A percentile compares a stretch with the other conserved stretches of the same genome.
Evolutionary conservation across 2,888 invertebrate species (phyloP).

Genomic region (Reticulitermes lucifugus): DNA sequence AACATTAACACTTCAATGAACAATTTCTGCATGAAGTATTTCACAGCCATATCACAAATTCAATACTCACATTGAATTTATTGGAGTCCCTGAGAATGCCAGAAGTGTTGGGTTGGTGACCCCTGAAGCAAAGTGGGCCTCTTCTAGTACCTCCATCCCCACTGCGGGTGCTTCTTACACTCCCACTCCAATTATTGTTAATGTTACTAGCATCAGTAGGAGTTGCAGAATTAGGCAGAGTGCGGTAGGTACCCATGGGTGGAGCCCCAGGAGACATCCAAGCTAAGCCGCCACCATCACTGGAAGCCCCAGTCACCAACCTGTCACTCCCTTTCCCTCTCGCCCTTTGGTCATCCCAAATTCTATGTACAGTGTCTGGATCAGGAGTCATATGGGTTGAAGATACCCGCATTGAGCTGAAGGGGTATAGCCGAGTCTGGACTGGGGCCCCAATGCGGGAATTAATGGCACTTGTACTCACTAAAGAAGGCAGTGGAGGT

Average conservation of each 20-base stretch:
- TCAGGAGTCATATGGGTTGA: conserved; percentile 26
- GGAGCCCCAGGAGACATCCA: conserved; percentile 45
- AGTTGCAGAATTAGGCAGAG: conserved; percentile 45
- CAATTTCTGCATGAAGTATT: conserved; percentile 22
- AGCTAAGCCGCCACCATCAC: conserved; percentile 42
- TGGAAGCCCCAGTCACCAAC: conserved; percentile 49
- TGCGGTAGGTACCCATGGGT: conserved; percentile 47
- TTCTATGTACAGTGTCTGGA: conserved; percentile 43
- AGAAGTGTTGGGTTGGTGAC: conserved; percentile 41
- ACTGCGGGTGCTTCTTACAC: conserved; percentile 36
- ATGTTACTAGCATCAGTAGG: conserved; percentile 45
- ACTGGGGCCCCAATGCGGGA: conserved; percentile 6
- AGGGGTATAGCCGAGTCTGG: conserved; percentile 46
- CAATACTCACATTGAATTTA: conserved; percentile 54
- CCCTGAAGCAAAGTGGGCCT: conserved; percentile 52
- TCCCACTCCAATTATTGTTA: conserved; percentile 52
- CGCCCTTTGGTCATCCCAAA: conserved; percentile 48
- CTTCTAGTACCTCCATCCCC: conserved; percentile 41
- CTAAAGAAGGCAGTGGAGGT: conserved; percentile 49
- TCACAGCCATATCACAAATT: conserved; percentile 50
- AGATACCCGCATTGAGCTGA: conserved; percentile 45
- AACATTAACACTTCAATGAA: background rate
- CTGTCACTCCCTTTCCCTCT: conserved; percentile 36
- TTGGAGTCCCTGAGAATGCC: conserved; percentile 52
- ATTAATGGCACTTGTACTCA: conserved; percentile 50